Conservation (phyloP, 2,888 invertebrate genomes). For the Oasisia sp. region DNA sequence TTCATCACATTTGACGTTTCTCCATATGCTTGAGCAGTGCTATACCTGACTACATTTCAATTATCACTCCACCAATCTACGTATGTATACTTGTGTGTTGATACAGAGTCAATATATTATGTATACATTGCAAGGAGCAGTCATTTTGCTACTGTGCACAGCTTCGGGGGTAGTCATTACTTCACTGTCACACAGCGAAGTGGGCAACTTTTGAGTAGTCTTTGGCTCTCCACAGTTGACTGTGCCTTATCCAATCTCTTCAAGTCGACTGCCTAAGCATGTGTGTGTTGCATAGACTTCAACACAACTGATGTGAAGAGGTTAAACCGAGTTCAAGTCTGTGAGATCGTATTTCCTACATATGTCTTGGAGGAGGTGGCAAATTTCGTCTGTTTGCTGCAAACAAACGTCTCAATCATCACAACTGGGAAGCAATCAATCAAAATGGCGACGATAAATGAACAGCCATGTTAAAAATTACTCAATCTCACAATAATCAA, state of each 20-base stretch:
- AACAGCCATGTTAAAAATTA: too few relatives aligned
- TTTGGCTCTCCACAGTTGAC: not conserved
- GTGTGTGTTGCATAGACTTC: not conserved
- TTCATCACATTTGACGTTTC: not conserved
- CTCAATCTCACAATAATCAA: not conserved
- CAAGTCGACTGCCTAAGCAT: not conserved
- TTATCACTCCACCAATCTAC: not conserved
- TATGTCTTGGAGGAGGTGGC: not conserved
- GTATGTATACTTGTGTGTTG: not conserved
- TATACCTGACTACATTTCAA: not conserved
- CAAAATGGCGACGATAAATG: too few relatives aligned
- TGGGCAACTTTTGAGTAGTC: not conserved
- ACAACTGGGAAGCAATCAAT: not conserved
- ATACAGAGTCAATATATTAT: not conserved
- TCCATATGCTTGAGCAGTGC: not conserved
- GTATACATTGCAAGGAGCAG: not conserved
- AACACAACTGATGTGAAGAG: not conserved
- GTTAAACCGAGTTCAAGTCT: not conserved
- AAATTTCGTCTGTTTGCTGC: not conserved
- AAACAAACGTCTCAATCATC: not conserved
- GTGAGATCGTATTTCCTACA: conserved; percentile 10
- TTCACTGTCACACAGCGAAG: not conserved
- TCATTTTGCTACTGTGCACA: not conserved
- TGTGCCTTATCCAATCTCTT: not conserved
- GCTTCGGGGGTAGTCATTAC: not conserved